phyloP scores from a whole-genome alignment of 2,113 vertebrate genomes.

The Falco punctatus region DNA sequence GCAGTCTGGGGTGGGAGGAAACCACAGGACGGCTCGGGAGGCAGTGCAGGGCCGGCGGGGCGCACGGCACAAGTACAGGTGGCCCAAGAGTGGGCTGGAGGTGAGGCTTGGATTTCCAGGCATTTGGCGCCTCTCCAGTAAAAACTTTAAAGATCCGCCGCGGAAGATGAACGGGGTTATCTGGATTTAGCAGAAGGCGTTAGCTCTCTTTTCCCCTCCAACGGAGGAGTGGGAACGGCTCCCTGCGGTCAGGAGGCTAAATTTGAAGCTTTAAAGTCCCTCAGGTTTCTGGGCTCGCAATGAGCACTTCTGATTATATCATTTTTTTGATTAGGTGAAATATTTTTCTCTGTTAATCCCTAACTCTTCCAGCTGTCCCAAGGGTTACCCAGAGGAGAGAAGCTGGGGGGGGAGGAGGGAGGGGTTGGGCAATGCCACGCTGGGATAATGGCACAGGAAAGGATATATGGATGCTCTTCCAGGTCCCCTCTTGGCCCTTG shows the following conservation, averaged over 20 bases:
- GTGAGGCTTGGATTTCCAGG: neutral
- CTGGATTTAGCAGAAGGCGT: slow-evolving; percentile 27
- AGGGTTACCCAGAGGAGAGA: neutral
- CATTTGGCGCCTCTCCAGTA: neutral
- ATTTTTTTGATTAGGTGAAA: neutral
- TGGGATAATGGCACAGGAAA: neutral
- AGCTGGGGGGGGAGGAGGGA: neutral
- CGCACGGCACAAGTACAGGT: neutral
- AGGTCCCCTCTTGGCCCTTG: neutral
- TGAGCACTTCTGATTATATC: neutral
- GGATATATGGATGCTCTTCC: neutral
- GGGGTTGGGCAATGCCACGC: fast-evolving
- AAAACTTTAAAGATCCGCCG: neutral
- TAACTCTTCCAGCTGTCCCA: neutral
- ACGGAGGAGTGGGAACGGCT: neutral
- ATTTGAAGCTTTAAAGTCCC: slow-evolving; percentile 21
- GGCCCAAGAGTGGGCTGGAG: neutral
- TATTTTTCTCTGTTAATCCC: slow-evolving; percentile 28
- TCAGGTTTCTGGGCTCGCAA: neutral
- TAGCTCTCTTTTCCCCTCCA: neutral
- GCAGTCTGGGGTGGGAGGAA: slow-evolving; percentile 24
- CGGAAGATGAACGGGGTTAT: slow-evolving; percentile 22
- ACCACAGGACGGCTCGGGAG: neutral
- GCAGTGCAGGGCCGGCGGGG: fast-evolving
- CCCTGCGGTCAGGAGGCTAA: neutral